phyloP scores from a whole-genome alignment of 2,113 vertebrate genomes.

The Eleginops maclovinus region DNA sequence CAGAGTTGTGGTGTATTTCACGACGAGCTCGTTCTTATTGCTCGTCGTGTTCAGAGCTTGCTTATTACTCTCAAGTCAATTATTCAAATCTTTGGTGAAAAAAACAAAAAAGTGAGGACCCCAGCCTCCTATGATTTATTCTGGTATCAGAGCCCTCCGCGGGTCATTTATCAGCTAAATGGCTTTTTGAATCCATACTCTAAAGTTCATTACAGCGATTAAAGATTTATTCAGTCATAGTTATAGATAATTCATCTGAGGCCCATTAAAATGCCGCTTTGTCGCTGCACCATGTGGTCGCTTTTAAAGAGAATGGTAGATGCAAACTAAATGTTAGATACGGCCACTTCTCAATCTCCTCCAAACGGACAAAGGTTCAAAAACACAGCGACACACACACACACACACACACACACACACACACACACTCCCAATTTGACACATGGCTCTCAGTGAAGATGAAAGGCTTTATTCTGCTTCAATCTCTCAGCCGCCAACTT shows the following conservation, averaged over 20 bases:
- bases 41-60: conserved; percentile 58
- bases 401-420: too few relatives aligned
- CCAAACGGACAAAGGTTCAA: conserved; percentile 36
- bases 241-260: conserved; percentile 82
- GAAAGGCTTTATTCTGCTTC: conserved; percentile 43
- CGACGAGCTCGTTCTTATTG: conserved; percentile 60
- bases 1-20: conserved; percentile 47
- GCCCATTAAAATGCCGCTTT: conserved; percentile 75
- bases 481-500: conserved; percentile 46
- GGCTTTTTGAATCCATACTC: conserved; percentile 81
- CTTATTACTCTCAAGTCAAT: conserved; percentile 72
- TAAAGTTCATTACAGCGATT: conserved; percentile 83
- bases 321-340: conserved; percentile 45
- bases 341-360: conserved; percentile 42
- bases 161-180: conserved; percentile 81
- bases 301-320: conserved; percentile 54
- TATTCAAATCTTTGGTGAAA: conserved; percentile 78
- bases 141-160: conserved; percentile 65
- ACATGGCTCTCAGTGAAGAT: conserved; percentile 47
- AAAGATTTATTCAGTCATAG: conserved; percentile 79
- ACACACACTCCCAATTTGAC: conserved; percentile 45
- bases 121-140: conserved; percentile 75
- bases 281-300: conserved; percentile 67
- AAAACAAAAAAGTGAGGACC: conserved; percentile 67
- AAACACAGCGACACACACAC: conserved; percentile 33